Conservation (phyloP, 1,140 invertebrate genomes). For the Reticulitermes speratus region DNA sequence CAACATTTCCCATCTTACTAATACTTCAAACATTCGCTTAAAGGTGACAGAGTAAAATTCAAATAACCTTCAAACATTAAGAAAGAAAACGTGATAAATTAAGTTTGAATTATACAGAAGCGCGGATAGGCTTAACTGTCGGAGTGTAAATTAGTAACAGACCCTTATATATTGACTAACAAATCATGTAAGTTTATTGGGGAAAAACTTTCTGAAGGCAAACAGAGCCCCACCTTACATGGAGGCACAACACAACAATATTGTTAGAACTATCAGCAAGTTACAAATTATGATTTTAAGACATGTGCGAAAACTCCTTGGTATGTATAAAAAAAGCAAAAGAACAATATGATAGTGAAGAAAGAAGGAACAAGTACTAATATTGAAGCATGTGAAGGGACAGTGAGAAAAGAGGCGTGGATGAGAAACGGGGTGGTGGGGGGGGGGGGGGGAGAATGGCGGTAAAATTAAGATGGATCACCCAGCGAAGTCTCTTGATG, state of each 20-base stretch:
- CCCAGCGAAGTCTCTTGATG: constrained; percentile 5
- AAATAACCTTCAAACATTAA: no score
- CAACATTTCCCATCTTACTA: no score
- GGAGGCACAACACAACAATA: background rate
- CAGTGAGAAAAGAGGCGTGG: background rate
- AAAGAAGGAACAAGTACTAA: background rate
- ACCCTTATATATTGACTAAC: no score
- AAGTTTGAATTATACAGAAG: no score
- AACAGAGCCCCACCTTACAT: no score
- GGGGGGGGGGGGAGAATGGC: background rate
- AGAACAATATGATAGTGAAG: background rate
- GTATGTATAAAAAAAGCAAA: background rate
- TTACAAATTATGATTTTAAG: background rate
- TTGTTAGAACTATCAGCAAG: background rate
- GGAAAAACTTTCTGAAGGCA: no score
- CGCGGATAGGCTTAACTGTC: no score
- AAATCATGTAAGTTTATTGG: no score
- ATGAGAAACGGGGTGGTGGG: background rate
- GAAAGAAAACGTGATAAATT: no score
- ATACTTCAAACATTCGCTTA: no score
- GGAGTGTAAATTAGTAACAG: no score
- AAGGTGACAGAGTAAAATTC: no score
- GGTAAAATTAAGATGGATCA: constrained; percentile 7
- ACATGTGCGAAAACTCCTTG: background rate
- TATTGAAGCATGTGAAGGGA: background rate